Evolutionary conservation across 2,113 vertebrate species (phyloP).

Genomic region (Poecile atricapillus): DNA sequence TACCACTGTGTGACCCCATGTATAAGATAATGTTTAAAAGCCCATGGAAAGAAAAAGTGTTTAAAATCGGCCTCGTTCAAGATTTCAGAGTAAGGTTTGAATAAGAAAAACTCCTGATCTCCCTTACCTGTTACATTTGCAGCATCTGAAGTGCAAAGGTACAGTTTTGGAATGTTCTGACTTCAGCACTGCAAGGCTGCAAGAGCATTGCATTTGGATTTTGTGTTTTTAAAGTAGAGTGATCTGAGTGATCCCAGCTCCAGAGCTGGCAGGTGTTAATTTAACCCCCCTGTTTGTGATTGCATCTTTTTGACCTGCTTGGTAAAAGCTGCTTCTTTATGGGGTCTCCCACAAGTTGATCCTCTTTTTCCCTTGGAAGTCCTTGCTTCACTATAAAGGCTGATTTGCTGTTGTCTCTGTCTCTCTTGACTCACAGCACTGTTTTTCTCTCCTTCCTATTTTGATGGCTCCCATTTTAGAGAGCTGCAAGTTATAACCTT

Average conservation of each 20-base stretch:
- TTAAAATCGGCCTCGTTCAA: not conserved
- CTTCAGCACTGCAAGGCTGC: not conserved
- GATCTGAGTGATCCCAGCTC: not conserved
- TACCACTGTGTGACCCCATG: not conserved
- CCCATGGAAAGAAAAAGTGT: not conserved
- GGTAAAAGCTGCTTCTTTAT: not conserved
- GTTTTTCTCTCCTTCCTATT: not conserved
- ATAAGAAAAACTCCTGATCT: not conserved
- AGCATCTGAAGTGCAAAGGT: not conserved
- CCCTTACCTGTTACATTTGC: not conserved
- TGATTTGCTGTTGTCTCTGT: not conserved
- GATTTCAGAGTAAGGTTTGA: not conserved
- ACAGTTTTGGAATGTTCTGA: not conserved
- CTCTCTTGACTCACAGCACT: not conserved
- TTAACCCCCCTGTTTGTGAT: not conserved
- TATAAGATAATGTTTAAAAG: not conserved
- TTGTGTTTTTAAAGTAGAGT: not conserved
- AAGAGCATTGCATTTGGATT: not conserved
- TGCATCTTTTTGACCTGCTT: not conserved
- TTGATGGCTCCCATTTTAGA: not conserved
- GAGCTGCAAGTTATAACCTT: not conserved
- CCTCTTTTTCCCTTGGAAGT: not conserved
- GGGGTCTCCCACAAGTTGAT: not conserved
- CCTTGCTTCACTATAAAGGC: rapidly evolving
- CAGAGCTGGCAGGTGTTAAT: not conserved